These are phyloP conservation scores for Tribolium madens DNA, from an alignment of 1,140 invertebrate species.

Conservation along the genomic window DNA sequence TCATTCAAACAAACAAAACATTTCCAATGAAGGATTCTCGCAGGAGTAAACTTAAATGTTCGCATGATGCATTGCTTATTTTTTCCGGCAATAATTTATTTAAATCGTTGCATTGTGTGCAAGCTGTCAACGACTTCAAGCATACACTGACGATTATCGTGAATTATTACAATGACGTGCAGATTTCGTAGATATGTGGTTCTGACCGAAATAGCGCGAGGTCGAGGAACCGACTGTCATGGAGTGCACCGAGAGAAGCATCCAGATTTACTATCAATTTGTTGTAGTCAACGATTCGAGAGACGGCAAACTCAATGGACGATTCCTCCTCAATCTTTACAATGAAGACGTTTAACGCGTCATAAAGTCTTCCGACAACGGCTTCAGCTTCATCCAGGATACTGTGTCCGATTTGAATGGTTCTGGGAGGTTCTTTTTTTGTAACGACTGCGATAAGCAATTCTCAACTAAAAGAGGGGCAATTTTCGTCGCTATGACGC, in stretches of 20 bases:
- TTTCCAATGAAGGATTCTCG: no score
- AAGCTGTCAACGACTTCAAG: not conserved
- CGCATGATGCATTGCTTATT: no score
- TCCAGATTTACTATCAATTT: conserved; percentile 37
- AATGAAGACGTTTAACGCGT: conserved; percentile 38
- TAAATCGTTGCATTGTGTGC: not conserved
- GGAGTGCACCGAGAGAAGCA: conserved; percentile 10
- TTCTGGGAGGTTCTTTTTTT: conserved; percentile 9
- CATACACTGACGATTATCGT: not conserved
- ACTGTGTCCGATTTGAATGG: conserved; percentile 19
- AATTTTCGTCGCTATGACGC: conserved; percentile 22
- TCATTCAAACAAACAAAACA: no score
- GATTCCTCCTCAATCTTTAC: conserved; percentile 28
- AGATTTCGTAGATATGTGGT: conserved; percentile 5
- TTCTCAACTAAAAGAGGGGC: conserved; percentile 9
- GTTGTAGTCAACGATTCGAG: conserved; percentile 20
- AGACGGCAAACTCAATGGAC: conserved; percentile 25
- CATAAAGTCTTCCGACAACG: conserved; percentile 30
- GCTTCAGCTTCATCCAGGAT: conserved; percentile 23
- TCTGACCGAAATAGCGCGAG: conserved; percentile 29
- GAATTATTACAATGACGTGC: conserved; percentile 14
- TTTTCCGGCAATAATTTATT: not conserved
- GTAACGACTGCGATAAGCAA: conserved; percentile 6
- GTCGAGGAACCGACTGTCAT: conserved; percentile 3
- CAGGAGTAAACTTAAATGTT: no score